Conservation (phyloP, 2,113 vertebrate species). For the Percopsis transmontana region DNA sequence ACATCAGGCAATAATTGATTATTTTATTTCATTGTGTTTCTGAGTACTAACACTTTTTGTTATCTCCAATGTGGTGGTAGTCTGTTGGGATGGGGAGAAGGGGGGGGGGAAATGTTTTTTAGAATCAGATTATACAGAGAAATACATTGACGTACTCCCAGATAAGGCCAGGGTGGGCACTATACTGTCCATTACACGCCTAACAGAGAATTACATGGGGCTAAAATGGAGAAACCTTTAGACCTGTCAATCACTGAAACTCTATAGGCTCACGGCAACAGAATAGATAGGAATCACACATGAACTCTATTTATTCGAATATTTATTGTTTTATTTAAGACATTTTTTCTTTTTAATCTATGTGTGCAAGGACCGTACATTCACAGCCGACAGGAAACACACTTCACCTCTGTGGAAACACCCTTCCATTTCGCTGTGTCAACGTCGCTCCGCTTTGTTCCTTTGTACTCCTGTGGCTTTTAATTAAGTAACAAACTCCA, state of each 20-base stretch:
- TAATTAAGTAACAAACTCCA: slow-evolving; percentile 82
- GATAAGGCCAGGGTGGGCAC: too few relatives aligned
- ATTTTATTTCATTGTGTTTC: slow-evolving; percentile 69
- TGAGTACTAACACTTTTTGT: slow-evolving; percentile 65
- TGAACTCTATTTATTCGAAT: slow-evolving; percentile 77
- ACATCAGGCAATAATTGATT: slow-evolving; percentile 77
- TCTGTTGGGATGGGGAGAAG: not conserved
- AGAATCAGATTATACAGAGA: slow-evolving; percentile 24
- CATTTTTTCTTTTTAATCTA: slow-evolving; percentile 60
- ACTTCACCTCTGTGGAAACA: slow-evolving; percentile 44
- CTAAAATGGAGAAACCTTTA: slow-evolving; percentile 39
- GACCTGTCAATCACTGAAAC: slow-evolving; percentile 48
- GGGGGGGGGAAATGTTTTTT: slow-evolving; percentile 7
- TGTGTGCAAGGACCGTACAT: slow-evolving; percentile 74
- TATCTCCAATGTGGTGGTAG: slow-evolving; percentile 30
- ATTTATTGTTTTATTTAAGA: slow-evolving; percentile 76
- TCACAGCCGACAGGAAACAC: slow-evolving; percentile 65
- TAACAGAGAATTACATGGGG: slow-evolving; percentile 20
- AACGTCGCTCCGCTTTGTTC: slow-evolving; percentile 41
- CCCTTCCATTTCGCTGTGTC: slow-evolving; percentile 40
- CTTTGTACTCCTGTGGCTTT: slow-evolving; percentile 80
- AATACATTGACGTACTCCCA: slow-evolving; percentile 6
- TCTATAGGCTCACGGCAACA: slow-evolving; percentile 59
- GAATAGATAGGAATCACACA: slow-evolving; percentile 64
- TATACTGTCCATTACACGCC: slow-evolving; percentile 33